These are phyloP conservation scores for Drosophila subquinaria DNA, from an alignment of 2,888 invertebrate species.

Conservation along the genomic window DNA sequence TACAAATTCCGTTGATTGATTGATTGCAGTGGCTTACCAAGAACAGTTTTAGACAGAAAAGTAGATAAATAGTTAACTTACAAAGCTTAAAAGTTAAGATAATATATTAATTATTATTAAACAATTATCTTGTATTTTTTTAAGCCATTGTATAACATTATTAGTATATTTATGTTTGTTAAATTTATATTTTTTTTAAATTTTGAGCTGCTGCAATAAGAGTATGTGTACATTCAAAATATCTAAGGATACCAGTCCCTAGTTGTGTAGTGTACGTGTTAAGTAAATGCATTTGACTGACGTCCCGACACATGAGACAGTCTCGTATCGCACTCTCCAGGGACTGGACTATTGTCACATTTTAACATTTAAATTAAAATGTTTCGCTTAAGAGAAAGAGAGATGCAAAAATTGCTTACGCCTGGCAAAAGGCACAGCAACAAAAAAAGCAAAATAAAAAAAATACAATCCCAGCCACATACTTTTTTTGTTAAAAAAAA, in stretches of 20 bases:
- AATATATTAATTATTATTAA: too few species aligned
- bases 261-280: conserved; percentile 2
- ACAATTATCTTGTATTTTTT: not conserved
- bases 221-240: too few species aligned
- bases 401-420: conserved; percentile 65
- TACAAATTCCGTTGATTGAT: not conserved
- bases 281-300: conserved; percentile 58
- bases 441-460: conserved; percentile 6
- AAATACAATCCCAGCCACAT: conserved; percentile 65
- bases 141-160: too few species aligned
- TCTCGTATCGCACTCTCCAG: conserved; percentile 48
- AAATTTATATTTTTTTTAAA: not conserved
- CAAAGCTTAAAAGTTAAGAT: not conserved
- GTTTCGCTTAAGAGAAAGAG: conserved; percentile 72
- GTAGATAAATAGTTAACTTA: not conserved
- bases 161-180: not conserved
- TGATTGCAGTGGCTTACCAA: not conserved
- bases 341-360: conserved; percentile 72
- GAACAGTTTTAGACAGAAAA: not conserved
- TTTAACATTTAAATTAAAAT: conserved; percentile 81
- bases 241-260: not conserved
- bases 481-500: conserved; percentile 55
- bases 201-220: too few species aligned
- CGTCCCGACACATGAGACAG: conserved; percentile 54
- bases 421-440: conserved; percentile 39